Percentiles rank a stretch among this genome's conserved stretches.
Evolutionary conservation across 2,888 invertebrate species (phyloP).

Genomic region (Eupithecia abbreviata): DNA sequence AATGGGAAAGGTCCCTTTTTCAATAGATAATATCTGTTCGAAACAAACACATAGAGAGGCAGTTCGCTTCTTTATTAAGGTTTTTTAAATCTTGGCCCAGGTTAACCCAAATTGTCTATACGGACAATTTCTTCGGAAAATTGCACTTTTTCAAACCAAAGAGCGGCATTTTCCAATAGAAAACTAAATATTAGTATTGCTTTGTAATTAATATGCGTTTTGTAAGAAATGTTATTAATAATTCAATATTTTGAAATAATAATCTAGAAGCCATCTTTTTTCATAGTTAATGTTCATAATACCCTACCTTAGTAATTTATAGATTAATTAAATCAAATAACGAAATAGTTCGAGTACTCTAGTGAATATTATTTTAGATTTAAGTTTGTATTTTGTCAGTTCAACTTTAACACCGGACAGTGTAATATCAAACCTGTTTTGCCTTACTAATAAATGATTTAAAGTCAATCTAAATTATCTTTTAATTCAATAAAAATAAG

Average conservation of each 20-base stretch:
- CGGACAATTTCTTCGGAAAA: slow-evolving; percentile 45
- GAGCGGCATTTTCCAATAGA: slow-evolving; percentile 61
- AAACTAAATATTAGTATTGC: slow-evolving; percentile 44
- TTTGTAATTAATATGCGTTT: slow-evolving; percentile 67
- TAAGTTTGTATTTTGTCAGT: slow-evolving; percentile 41
- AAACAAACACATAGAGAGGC: neutral
- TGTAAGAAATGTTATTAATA: slow-evolving; percentile 43
- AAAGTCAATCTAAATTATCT: slow-evolving; percentile 55
- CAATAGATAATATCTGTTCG: slow-evolving; percentile 7
- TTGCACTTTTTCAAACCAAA: slow-evolving; percentile 63
- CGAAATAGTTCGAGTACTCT: slow-evolving; percentile 21
- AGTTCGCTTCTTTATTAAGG: slow-evolving; percentile 3
- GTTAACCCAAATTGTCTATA: slow-evolving; percentile 46
- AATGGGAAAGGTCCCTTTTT: neutral
- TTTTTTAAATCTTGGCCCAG: slow-evolving; percentile 43
- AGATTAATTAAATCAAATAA: slow-evolving; percentile 27
- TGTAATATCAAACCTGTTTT: slow-evolving; percentile 57
- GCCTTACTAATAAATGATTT: slow-evolving; percentile 72
- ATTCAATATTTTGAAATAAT: slow-evolving; percentile 40
- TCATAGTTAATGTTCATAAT: slow-evolving; percentile 52
- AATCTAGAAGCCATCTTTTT: slow-evolving; percentile 54
- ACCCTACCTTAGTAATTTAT: slow-evolving; percentile 48
- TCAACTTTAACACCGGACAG: slow-evolving; percentile 33
- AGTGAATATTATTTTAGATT: slow-evolving; percentile 37
- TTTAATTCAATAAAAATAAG: slow-evolving; percentile 42